These are phyloP conservation scores for Gambelia wislizenii DNA, from an alignment of 2,797 vertebrate genomes.

Conservation along the genomic window DNA sequence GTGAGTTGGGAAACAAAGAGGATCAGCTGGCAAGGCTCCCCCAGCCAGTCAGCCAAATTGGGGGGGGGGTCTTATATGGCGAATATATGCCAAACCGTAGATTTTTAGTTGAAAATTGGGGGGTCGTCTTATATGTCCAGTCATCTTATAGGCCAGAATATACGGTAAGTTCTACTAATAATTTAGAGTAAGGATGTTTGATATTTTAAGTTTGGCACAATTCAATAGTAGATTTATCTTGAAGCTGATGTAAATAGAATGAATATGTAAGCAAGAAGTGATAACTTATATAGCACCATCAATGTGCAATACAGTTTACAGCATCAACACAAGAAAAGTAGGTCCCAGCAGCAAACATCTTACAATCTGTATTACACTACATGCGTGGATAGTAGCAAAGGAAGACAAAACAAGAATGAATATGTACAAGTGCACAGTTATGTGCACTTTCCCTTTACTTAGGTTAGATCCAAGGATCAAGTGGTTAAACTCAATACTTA, in stretches of 20 bases:
- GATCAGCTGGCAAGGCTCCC: too few relatives aligned
- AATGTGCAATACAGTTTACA: neutral
- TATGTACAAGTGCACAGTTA: neutral
- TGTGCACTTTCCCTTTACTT: neutral
- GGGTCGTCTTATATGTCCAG: too few relatives aligned
- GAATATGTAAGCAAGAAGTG: neutral
- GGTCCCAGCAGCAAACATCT: neutral
- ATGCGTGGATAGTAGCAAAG: too few relatives aligned
- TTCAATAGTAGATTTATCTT: neutral
- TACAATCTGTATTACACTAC: neutral
- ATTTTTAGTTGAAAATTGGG: too few relatives aligned
- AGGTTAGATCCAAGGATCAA: neutral
- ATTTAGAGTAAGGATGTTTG: neutral
- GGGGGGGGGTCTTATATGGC: too few relatives aligned
- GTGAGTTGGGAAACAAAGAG: too few relatives aligned
- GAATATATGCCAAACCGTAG: too few relatives aligned
- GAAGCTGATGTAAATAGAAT: neutral
- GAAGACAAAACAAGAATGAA: conserved; percentile 1
- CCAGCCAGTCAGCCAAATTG: too few relatives aligned
- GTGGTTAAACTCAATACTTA: neutral
- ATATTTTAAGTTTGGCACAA: neutral
- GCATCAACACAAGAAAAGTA: neutral
- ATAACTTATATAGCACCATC: neutral
- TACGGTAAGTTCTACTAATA: neutral
- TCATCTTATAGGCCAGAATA: too few relatives aligned